Conservation (phyloP, 2,113 vertebrate species). For the cattle (Bos taurus) region DNA sequence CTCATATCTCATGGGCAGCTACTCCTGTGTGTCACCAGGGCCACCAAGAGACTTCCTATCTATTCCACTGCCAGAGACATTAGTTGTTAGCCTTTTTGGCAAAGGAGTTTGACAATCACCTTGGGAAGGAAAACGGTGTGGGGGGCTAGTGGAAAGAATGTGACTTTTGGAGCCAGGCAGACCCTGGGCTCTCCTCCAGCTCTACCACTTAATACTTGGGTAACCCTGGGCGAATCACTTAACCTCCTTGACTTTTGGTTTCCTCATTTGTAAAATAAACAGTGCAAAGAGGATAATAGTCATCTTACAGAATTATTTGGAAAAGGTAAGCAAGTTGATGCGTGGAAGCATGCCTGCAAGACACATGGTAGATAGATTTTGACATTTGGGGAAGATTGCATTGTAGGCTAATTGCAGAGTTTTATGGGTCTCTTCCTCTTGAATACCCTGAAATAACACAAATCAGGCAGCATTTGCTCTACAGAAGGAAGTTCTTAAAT, state of each 20-base stretch:
- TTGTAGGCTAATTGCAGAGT: background rate
- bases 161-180: background rate
- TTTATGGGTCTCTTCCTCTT: background rate
- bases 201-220: conserved; percentile 29
- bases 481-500: background rate
- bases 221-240: conserved; percentile 9
- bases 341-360: background rate
- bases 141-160: conserved; percentile 33
- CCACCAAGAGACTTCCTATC: conserved; percentile 38
- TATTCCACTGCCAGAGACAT: background rate
- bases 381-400: background rate
- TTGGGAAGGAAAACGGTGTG: background rate
- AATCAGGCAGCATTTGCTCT: background rate
- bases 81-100: conserved; percentile 37
- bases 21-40: background rate
- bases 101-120: conserved; percentile 17
- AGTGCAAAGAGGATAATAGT: background rate
- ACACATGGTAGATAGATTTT: background rate
- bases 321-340: background rate
- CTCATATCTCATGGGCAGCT: background rate
- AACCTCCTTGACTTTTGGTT: background rate
- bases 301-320: background rate
- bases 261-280: conserved; percentile 48
- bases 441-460: background rate
- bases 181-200: background rate